A percentile compares a stretch with the other conserved stretches of the same genome.
These are phyloP conservation scores for Drosophila engyochracea DNA, from an alignment of 2,888 invertebrate species.

Conservation along the genomic window DNA sequence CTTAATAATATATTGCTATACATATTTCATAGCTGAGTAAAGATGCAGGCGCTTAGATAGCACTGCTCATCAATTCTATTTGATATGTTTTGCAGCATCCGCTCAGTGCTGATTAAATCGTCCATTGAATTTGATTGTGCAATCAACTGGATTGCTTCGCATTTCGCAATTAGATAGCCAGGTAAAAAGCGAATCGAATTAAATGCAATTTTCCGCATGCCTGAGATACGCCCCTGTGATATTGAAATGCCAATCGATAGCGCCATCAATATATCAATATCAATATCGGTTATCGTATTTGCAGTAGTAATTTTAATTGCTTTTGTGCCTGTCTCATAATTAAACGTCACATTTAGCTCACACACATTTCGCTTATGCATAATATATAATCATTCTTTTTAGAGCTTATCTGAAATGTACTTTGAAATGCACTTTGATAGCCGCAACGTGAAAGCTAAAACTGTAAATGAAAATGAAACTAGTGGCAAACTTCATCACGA, in stretches of 20 bases:
- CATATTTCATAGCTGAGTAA: background rate
- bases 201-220: constrained; percentile 46
- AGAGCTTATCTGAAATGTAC: constrained; percentile 2
- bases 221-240: background rate
- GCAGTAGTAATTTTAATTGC: constrained; percentile 8
- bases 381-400: constrained; percentile 13
- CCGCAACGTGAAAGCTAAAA: constrained; percentile 11
- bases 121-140: background rate
- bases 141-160: constrained; percentile 32
- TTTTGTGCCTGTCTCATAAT: constrained; percentile 10
- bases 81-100: background rate
- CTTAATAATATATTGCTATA: constrained; percentile 1
- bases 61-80: background rate
- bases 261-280: constrained; percentile 21
- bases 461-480: constrained; percentile 27
- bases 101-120: constrained; percentile 10
- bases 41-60: background rate
- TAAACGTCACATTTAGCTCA: constrained; percentile 4
- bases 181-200: constrained; percentile 40
- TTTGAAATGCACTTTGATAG: constrained; percentile 36
- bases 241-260: constrained; percentile 18
- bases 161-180: constrained; percentile 50
- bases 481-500: constrained; percentile 54
- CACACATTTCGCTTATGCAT: background rate
- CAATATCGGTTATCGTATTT: constrained; percentile 21